Percentiles rank a stretch among this genome's conserved stretches.
phyloP scores from a whole-genome alignment of 2,797 vertebrate genomes.

The Naso thynnoides region DNA sequence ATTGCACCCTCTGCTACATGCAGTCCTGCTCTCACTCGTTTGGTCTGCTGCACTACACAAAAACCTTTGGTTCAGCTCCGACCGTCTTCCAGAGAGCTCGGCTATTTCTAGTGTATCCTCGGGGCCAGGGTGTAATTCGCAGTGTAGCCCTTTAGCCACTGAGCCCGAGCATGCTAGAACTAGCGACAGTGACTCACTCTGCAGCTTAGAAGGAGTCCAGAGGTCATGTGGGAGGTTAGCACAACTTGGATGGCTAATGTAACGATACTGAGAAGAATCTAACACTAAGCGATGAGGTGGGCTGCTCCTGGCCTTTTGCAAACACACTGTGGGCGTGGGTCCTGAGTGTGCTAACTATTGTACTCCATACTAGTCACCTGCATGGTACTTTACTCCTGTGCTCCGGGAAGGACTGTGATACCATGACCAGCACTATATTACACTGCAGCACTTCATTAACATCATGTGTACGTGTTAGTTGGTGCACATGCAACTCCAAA shows the following conservation, averaged over 20 bases:
- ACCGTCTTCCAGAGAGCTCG: neutral
- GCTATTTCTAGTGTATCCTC: constrained; percentile 50
- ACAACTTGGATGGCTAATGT: constrained; percentile 29
- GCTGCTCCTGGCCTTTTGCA: neutral
- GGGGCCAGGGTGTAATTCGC: constrained; percentile 32
- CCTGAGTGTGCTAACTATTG: neutral
- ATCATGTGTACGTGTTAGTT: neutral
- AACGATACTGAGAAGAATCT: constrained; percentile 50
- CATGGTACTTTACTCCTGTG: constrained; percentile 8
- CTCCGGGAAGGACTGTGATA: neutral
- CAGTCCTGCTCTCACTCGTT: constrained; percentile 7
- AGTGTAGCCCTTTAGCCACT: constrained; percentile 12
- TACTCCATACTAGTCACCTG: neutral
- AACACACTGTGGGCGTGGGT: constrained; percentile 11
- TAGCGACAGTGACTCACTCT: constrained; percentile 47
- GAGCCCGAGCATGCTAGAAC: constrained; percentile 19
- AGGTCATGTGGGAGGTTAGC: constrained; percentile 37
- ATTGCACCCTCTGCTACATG: neutral
- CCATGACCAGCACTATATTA: neutral
- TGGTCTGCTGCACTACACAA: neutral
- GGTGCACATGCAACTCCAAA: neutral
- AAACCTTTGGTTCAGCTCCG: constrained; percentile 18
- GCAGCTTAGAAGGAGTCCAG: constrained; percentile 29
- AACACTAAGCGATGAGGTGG: constrained; percentile 34
- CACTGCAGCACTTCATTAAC: neutral